Evolutionary conservation across 2,113 vertebrate genomes (phyloP).

Genomic region (Phalacrocorax aristotelis): DNA sequence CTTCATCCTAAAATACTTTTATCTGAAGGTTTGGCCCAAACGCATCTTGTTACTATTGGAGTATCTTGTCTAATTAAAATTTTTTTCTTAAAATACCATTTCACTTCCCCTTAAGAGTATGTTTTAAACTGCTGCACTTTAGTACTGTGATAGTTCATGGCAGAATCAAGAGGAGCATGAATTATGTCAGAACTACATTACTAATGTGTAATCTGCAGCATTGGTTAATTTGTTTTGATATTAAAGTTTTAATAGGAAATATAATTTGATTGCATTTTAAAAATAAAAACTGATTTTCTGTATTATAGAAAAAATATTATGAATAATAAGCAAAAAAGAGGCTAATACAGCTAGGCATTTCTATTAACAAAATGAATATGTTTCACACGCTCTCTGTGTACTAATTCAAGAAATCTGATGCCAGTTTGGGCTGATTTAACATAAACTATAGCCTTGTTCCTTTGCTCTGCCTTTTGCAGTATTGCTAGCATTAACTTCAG

Average conservation of each 20-base stretch:
- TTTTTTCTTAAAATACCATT: not conserved
- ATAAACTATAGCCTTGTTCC: not conserved
- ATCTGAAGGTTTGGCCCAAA: not conserved
- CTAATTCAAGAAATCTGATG: slow-evolving; percentile 66
- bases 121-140: slow-evolving; percentile 50
- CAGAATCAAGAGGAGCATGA: slow-evolving; percentile 58
- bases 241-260: slow-evolving; percentile 82
- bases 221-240: slow-evolving; percentile 80
- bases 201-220: slow-evolving; percentile 74
- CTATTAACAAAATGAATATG: slow-evolving; percentile 73
- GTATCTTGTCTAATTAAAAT: not conserved
- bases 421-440: slow-evolving; percentile 44
- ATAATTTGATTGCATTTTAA: slow-evolving; percentile 78
- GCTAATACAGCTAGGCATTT: slow-evolving; percentile 69
- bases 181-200: slow-evolving; percentile 69
- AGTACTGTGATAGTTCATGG: slow-evolving; percentile 65
- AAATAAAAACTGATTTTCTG: slow-evolving; percentile 76
- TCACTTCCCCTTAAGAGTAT: slow-evolving; percentile 50
- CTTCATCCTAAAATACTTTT: not conserved
- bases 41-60: not conserved
- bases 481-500: not conserved
- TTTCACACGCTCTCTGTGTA: slow-evolving; percentile 57
- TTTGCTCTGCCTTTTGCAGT: not conserved
- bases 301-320: slow-evolving; percentile 73
- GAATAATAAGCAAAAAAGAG: slow-evolving; percentile 76